Conservation (phyloP, 1,140 invertebrate genomes). For the Rhagoletis zephyria region DNA sequence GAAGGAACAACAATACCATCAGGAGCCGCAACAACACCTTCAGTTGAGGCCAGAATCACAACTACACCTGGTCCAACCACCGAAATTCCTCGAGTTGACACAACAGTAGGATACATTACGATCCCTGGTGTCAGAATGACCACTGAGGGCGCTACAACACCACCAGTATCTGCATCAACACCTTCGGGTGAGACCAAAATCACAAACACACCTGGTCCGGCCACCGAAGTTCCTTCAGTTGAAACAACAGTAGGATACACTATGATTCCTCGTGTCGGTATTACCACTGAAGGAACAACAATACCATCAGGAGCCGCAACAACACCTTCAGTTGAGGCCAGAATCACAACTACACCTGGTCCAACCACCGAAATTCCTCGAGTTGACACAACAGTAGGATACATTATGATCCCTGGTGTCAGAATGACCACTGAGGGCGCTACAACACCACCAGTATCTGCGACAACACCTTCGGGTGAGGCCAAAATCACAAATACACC, state of each 20-base stretch:
- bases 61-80: neutral
- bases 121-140: neutral
- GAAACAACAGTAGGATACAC: neutral
- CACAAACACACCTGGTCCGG: neutral
- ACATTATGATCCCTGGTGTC: neutral
- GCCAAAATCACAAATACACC: neutral
- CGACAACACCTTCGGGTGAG: neutral
- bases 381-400: constrained; percentile 54
- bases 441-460: neutral
- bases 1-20: neutral
- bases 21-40: constrained; percentile 39
- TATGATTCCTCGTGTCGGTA: neutral
- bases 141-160: neutral
- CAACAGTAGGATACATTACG: constrained; percentile 52
- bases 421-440: neutral
- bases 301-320: constrained; percentile 10
- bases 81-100: constrained; percentile 26
- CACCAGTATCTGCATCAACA: neutral
- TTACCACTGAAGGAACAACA: neutral
- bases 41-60: constrained; percentile 21
- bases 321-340: constrained; percentile 34
- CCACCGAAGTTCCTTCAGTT: neutral
- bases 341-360: constrained; percentile 34
- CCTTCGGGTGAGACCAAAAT: neutral
- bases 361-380: neutral